These are phyloP conservation scores for Chlorodrepanis virens DNA, from an alignment of 2,113 vertebrate species.

Conservation along the genomic window DNA sequence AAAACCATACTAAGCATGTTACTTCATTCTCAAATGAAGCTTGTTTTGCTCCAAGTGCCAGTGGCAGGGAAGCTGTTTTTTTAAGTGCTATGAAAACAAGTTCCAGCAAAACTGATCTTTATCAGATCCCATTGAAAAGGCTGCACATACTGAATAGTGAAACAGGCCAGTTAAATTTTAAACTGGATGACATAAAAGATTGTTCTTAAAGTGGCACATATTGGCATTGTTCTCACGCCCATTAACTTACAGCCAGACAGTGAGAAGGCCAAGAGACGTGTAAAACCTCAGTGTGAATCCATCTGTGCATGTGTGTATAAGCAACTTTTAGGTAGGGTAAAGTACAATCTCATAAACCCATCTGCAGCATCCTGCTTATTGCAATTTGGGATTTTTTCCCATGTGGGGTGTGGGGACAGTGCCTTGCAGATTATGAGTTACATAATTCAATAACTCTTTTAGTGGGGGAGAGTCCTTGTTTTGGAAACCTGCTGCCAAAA, in stretches of 20 bases:
- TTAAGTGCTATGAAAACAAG: conserved; percentile 43
- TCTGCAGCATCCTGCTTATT: background rate
- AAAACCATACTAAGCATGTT: background rate
- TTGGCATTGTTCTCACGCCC: conserved; percentile 17
- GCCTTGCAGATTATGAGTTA: background rate
- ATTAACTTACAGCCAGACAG: background rate
- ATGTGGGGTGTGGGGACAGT: fast-evolving
- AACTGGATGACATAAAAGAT: conserved; percentile 57
- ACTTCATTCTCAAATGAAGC: background rate
- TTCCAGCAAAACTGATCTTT: conserved; percentile 64
- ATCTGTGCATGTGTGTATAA: background rate
- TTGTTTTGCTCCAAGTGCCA: background rate
- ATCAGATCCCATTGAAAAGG: conserved; percentile 38
- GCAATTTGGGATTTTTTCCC: fast-evolving
- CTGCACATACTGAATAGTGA: background rate
- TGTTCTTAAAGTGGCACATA: conserved; percentile 39
- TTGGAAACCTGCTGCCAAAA: background rate
- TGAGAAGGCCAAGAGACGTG: background rate
- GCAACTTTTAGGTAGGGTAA: background rate
- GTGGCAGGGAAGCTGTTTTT: conserved; percentile 17
- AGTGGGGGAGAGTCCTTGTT: background rate
- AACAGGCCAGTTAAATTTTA: conserved; percentile 59
- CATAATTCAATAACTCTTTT: background rate
- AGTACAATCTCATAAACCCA: background rate
- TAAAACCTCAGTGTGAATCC: background rate